These are phyloP conservation scores for Antennarius maculatus DNA, from an alignment of 2,797 vertebrate genomes.

Conservation along the genomic window DNA sequence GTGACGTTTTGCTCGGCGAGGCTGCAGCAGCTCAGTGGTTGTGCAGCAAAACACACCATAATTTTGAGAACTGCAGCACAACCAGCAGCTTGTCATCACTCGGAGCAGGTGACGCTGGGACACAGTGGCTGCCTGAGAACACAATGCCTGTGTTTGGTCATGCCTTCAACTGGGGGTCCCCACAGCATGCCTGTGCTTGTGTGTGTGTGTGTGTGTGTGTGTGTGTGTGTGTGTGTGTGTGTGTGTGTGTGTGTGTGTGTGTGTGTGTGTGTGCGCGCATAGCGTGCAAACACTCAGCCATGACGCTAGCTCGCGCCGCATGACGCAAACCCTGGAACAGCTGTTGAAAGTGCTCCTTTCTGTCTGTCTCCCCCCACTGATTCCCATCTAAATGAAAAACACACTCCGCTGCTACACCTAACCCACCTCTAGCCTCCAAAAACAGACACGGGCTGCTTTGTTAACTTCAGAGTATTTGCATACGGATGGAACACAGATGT, in stretches of 20 bases:
- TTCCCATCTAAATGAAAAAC: slow-evolving; percentile 40
- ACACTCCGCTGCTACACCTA: slow-evolving; percentile 39
- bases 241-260: slow-evolving; percentile 29
- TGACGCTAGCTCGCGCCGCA: slow-evolving; percentile 56
- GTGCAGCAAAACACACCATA: slow-evolving; percentile 32
- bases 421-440: slow-evolving; percentile 36
- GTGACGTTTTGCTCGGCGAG: slow-evolving; percentile 8
- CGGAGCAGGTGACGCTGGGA: slow-evolving; percentile 46
- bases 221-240: slow-evolving; percentile 5
- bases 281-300: slow-evolving; percentile 70
- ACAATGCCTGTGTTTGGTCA: slow-evolving; percentile 53
- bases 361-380: slow-evolving; percentile 30
- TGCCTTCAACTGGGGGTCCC: slow-evolving; percentile 53
- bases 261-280: slow-evolving; percentile 34
- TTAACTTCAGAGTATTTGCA: slow-evolving; percentile 54
- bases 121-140: slow-evolving; percentile 39
- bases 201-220: slow-evolving; percentile 9
- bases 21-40: slow-evolving; percentile 4
- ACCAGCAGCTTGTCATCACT: slow-evolving; percentile 38
- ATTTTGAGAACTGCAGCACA: slow-evolving; percentile 20
- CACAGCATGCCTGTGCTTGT: slow-evolving; percentile 40
- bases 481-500: slow-evolving; percentile 60
- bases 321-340: slow-evolving; percentile 69
- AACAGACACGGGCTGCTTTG: slow-evolving; percentile 31
- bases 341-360: slow-evolving; percentile 56